Evolutionary conservation across 2,888 invertebrate genomes (phyloP), one percentile per base, ranked within the genome.

Genomic region (Agrochola litura): DNA sequence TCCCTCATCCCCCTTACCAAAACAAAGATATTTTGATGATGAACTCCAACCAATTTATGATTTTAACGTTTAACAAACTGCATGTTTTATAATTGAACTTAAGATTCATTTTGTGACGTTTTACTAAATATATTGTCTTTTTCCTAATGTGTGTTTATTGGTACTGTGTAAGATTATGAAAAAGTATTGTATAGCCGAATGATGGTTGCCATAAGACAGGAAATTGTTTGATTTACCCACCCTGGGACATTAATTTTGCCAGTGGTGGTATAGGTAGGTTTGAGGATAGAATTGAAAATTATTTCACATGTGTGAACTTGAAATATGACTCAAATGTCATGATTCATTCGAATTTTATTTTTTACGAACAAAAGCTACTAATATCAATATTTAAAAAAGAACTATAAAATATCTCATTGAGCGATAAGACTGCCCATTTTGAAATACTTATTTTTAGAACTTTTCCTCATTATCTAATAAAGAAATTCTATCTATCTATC

Each of bases 11-110:
- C 64, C 76, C 54, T 88, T 90, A 68, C 66, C 77, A 69, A 71
- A 83, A 25, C 54, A 63, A 77, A 85, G 6, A 54, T 81, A 77
- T 80, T 71, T 69, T 58, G 41, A 77, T 77, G 68, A 86, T 70
- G 76, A 69, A 52, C 66, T 83, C 16, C 68, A 68, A 78, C 63
- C 49, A 56, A 56, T 75, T 61, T 61, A 61, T 60, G 2, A 54
- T 61, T 79, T 73, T 61, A 49, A 60, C 9, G 60, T 79, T 82
- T 68, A 77, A 78, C 75, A 65, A 73, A 73, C 70, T 82, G 81
- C 81, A 81, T 86, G 81, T 68, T 64, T 76, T 46, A 58, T 80
- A 60, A 68, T 73, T 72, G 58, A 61, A 86, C n/a, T 76, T 61
- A 63, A 49, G 19, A 71, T 74, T 72, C 37, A 64, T 71, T 73